phyloP scores from a whole-genome alignment of 2,797 vertebrate species.

The Catamblyrhynchus diadema region DNA sequence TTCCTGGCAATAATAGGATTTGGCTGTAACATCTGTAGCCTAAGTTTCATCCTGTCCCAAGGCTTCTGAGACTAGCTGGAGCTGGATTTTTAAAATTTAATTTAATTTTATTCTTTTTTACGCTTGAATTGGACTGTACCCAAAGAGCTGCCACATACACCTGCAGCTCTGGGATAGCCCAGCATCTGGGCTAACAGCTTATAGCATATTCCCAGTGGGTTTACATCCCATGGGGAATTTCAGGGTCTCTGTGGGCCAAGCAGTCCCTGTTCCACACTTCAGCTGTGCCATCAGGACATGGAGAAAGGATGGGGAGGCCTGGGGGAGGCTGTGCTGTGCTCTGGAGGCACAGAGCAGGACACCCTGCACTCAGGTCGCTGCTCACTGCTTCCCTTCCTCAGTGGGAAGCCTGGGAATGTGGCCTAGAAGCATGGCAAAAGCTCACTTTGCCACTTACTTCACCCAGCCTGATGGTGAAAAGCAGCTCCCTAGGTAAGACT shows the following conservation, averaged over 20 bases:
- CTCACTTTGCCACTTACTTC: not conserved
- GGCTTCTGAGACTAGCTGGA: not conserved
- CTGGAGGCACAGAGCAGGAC: rapidly evolving
- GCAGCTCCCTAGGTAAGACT: not conserved
- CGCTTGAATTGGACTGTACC: not conserved
- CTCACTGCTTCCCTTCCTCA: not conserved
- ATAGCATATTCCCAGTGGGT: rapidly evolving
- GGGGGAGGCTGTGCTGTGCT: not conserved
- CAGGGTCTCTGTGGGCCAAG: not conserved
- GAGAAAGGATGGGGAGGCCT: not conserved
- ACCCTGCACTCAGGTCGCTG: rapidly evolving
- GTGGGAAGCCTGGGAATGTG: rapidly evolving
- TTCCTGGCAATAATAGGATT: not conserved
- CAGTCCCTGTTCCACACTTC: not conserved
- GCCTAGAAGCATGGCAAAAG: not conserved
- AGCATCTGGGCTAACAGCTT: not conserved
- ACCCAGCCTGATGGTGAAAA: not conserved
- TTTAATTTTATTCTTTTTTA: not conserved
- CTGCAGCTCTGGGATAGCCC: not conserved
- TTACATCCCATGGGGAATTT: not conserved
- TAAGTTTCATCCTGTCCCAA: not conserved
- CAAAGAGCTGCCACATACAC: not conserved
- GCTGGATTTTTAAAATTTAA: not conserved
- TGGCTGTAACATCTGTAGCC: not conserved
- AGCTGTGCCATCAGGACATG: not conserved